Evolutionary conservation across 2,797 vertebrate species (phyloP).

Genomic region (Rhynchonycteris naso): DNA sequence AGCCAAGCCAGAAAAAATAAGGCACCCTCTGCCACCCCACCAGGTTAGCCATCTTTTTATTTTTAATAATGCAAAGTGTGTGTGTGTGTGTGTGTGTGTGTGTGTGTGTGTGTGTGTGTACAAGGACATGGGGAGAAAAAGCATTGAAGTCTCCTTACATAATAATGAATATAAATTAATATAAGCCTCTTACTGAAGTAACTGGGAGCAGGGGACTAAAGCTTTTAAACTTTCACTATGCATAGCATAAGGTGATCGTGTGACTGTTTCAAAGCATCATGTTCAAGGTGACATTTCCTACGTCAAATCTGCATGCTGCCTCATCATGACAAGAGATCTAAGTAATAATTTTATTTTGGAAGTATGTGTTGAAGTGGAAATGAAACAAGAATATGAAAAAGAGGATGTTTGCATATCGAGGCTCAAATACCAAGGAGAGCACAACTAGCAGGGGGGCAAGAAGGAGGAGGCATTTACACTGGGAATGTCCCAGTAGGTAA

Average conservation of each 20-base stretch:
- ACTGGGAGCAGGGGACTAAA: not conserved
- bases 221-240: not conserved
- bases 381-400: not conserved
- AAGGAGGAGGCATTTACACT: no score
- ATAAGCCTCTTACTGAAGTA: not conserved
- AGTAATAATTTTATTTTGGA: not conserved
- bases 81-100: not conserved
- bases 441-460: not conserved
- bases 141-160: not conserved
- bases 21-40: constrained; percentile 35
- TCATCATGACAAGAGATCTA: not conserved
- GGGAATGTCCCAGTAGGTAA: not conserved
- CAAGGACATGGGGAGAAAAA: not conserved
- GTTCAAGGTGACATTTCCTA: not conserved
- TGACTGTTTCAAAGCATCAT: not conserved
- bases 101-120: not conserved
- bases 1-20: constrained; percentile 52
- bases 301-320: no score
- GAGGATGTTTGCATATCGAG: not conserved
- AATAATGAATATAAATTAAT: not conserved
- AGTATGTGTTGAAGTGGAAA: not conserved
- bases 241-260: not conserved
- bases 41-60: not conserved
- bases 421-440: not conserved
- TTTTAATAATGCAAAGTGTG: not conserved